Evolutionary conservation across 2,888 invertebrate genomes (phyloP), one percentile per base, ranked within the genome.

Genomic region (Hydropsyche betteni): DNA sequence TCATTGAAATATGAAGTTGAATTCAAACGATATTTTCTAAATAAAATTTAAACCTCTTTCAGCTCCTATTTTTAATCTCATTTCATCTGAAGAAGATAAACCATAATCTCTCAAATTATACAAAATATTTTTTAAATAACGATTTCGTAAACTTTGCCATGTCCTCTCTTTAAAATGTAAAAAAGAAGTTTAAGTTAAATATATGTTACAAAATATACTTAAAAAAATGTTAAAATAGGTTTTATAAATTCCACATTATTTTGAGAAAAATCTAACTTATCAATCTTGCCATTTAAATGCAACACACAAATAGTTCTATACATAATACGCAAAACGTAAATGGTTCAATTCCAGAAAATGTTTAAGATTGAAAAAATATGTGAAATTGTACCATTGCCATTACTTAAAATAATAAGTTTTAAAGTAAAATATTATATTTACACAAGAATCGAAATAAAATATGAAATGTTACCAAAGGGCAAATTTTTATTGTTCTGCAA

Each of bases 121-220:
- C 80, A 87, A 83, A 75, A 87, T 81, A 82, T 84, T 83, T 76
- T 86, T 85, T 79, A 87, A 83, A 83, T 86, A 87, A 68, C 87
- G 83, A 82, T 86, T 87, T 14, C 86, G 84, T 50, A 87, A 83
- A 34, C 87, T 87, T 79, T 87, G 87, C 86, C 86, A 87, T 75
- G 86, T 80, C 2, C 87, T 84, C 33, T 8, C 77, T 74, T 6
- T 44, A 10, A 44, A 44, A 44, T 44, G 44, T 44, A 33, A 79
- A 75, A 50, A 64, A 36, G 38, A 16, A 64, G n/a, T n/a, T 68
- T 33, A 74, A 77, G 4, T 85, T 84, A 1, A 84, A 81, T 64
- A 82, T 24, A 33, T n/a, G n/a, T 24, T 24, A 24, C 24, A 24
- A 24, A 24, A 24, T 24, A 24, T 24, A 24, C 24, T 24, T 24